These are phyloP conservation scores for Drosophila teissieri DNA, from an alignment of 1,140 invertebrate genomes.

Conservation along the genomic window DNA sequence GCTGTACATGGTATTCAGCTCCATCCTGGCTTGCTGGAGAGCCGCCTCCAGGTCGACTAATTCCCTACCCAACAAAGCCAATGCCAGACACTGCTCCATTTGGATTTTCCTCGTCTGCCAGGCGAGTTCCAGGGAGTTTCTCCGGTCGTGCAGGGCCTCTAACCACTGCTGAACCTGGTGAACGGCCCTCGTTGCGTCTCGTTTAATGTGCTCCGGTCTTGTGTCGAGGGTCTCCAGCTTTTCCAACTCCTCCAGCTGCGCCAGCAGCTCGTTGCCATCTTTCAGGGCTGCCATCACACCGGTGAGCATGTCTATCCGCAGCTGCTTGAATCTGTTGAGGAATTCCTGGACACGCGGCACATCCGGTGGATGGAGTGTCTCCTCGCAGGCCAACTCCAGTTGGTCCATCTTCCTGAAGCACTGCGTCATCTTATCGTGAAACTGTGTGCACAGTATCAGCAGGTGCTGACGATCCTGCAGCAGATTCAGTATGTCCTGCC, in stretches of 20 bases:
- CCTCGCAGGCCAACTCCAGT: slow-evolving; percentile 88
- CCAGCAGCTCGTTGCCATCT: slow-evolving; percentile 91
- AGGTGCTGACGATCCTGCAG: slow-evolving; percentile 91
- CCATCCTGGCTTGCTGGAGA: slow-evolving; percentile 84
- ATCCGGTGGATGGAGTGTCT: slow-evolving; percentile 88
- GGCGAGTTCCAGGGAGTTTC: slow-evolving; percentile 90
- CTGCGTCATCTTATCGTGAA: slow-evolving; percentile 89
- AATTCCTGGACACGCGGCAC: slow-evolving; percentile 89
- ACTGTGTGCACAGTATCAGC: slow-evolving; percentile 90
- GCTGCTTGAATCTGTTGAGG: slow-evolving; percentile 88
- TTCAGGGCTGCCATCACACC: slow-evolving; percentile 91
- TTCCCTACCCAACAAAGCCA: slow-evolving; percentile 90
- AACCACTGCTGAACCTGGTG: slow-evolving; percentile 91
- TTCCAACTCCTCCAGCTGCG: slow-evolving; percentile 88
- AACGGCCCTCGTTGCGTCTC: slow-evolving; percentile 87
- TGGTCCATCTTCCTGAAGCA: slow-evolving; percentile 89
- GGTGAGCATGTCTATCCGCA: slow-evolving; percentile 89
- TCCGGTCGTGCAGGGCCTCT: slow-evolving; percentile 91
- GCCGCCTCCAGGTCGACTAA: slow-evolving; percentile 88
- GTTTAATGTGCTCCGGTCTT: slow-evolving; percentile 89
- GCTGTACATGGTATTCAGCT: slow-evolving; percentile 71
- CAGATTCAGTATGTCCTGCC: slow-evolving; percentile 94
- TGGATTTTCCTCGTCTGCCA: slow-evolving; percentile 89
- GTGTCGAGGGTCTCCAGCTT: slow-evolving; percentile 90
- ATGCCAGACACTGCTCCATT: slow-evolving; percentile 91